Base-by-base conservation (phyloP, 2,797 vertebrate species). In the Phrynocephalus forsythii region DNA sequence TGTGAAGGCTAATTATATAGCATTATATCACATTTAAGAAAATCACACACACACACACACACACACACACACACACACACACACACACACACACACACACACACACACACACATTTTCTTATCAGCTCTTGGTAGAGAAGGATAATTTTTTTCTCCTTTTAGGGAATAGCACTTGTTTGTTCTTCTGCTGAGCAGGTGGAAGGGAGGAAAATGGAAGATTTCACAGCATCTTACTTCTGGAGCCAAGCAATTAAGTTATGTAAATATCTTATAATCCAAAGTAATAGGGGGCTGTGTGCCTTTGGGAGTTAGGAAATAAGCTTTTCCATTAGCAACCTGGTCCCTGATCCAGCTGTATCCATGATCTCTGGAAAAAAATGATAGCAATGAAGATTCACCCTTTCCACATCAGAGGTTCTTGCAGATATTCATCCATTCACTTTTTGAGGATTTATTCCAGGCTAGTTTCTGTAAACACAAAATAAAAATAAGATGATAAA, bases 21-120 rank as follows among this genome's bases (percentile, higher is more conserved):
- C 88, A 10, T 87, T 94, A 89, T 68, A 95, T 88, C 87, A 84
- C 92, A 92, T 89, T 94, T 91, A 95, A 88, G 83, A 91, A 88
- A 92, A 92, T 92, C 79, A 94, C 91, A 93, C 91, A 88, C 69
- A 18, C n/a, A 63, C 60, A 63, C 18, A 63, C 69, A 18, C 28
- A 63, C 60, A 63, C 16, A 63, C 16, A 63, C 79, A 94, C 91
- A 93, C 91, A 88, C 69, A 18, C 28, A 63, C 60, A 63, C 16
- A 63, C 16, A 63, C 79, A 94, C 91, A 93, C 91, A 88, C 69
- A 18, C 28, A 63, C 60, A 63, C 18, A 63, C 18, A 18, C 52
- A 56, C 52, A 56, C 52, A 56, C 52, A 56, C 52, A 56, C 6
- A 84, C 60, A 30, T 24, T 87, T 89, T 85, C 87, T 86, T 91